Evolutionary conservation across 2,888 invertebrate species (phyloP).

Genomic region (Melieria crassipennis): DNA sequence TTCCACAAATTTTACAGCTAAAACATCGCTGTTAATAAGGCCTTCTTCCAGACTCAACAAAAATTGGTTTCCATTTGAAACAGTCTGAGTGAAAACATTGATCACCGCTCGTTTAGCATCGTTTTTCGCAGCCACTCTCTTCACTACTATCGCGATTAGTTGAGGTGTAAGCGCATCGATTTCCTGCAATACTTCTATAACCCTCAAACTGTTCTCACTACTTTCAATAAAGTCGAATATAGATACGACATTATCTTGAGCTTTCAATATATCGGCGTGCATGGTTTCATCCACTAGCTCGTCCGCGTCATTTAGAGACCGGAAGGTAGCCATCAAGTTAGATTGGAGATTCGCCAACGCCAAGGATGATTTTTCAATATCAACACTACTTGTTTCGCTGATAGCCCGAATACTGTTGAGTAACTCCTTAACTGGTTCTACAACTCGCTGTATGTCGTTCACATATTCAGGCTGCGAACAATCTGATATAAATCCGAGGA

Average conservation of each 20-base stretch:
- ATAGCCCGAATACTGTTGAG: slow-evolving; percentile 48
- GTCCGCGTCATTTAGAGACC: slow-evolving; percentile 55
- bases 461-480: not conserved
- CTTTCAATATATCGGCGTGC: slow-evolving; percentile 48
- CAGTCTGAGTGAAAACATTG: slow-evolving; percentile 40
- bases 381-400: slow-evolving; percentile 49
- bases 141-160: slow-evolving; percentile 42
- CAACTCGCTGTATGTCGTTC: slow-evolving; percentile 39
- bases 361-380: slow-evolving; percentile 57
- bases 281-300: slow-evolving; percentile 47
- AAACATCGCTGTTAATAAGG: slow-evolving; percentile 48
- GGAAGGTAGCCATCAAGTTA: slow-evolving; percentile 58
- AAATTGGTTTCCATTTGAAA: slow-evolving; percentile 51
- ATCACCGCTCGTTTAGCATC: slow-evolving; percentile 9
- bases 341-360: slow-evolving; percentile 56
- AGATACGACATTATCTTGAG: slow-evolving; percentile 54
- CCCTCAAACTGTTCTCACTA: slow-evolving; percentile 52
- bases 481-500: slow-evolving; percentile 47
- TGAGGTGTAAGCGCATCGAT: slow-evolving; percentile 55
- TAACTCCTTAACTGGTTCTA: slow-evolving; percentile 49
- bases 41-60: slow-evolving; percentile 55
- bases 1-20: slow-evolving; percentile 49
- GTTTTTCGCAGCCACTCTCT: not conserved
- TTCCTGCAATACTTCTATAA: slow-evolving; percentile 61
- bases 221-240: slow-evolving; percentile 61